These are phyloP conservation scores for Heliconius charithonia DNA, from an alignment of 2,888 invertebrate species.

Conservation along the genomic window DNA sequence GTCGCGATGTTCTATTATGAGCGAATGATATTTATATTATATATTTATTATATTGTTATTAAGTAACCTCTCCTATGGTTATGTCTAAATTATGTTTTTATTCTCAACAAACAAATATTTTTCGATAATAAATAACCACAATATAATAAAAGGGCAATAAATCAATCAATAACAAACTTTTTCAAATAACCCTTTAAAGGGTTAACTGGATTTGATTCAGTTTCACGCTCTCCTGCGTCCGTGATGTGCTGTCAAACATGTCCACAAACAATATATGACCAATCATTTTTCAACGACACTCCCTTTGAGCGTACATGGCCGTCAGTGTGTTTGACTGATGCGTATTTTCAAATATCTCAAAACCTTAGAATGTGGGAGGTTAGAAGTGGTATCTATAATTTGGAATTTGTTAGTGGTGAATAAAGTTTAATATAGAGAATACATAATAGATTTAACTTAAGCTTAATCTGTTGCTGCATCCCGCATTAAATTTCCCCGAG, in stretches of 20 bases:
- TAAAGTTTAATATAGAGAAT: not conserved
- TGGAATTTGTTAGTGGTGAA: not conserved
- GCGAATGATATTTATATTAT: no score
- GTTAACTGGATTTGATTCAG: constrained; percentile 31
- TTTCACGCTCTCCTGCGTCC: constrained; percentile 36
- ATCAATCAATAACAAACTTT: constrained; percentile 22
- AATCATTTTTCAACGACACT: constrained; percentile 71
- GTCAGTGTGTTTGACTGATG: constrained; percentile 64
- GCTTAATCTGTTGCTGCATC: no score
- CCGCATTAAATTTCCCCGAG: no score
- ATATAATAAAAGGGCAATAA: not conserved
- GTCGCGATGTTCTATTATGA: no score
- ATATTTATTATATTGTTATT: no score
- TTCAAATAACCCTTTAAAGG: constrained; percentile 27
- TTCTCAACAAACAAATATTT: not conserved
- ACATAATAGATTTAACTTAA: no score
- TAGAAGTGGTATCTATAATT: constrained; percentile 19
- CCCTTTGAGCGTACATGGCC: constrained; percentile 58
- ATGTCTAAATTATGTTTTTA: no score
- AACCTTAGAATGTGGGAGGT: not conserved
- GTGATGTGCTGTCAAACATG: constrained; percentile 40
- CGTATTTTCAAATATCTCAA: constrained; percentile 67
- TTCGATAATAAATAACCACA: not conserved
- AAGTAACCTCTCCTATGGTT: no score
- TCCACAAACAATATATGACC: constrained; percentile 59